phyloP scores from a whole-genome alignment of 2,113 vertebrate species.

The Neotoma lepida region DNA sequence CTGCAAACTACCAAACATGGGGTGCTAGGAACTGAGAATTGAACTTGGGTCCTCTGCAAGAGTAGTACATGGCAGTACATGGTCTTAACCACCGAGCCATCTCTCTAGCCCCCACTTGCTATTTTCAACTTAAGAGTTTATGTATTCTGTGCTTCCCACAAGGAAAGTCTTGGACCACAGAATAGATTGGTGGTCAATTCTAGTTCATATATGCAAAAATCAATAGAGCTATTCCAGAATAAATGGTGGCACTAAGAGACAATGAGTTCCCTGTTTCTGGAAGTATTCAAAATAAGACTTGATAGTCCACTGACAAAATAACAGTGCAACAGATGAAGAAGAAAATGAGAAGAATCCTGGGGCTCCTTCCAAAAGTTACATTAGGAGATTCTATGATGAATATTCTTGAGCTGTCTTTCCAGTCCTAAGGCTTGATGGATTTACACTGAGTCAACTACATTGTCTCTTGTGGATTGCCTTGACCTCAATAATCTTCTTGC shows the following conservation, averaged over 20 bases:
- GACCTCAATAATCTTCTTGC: background rate
- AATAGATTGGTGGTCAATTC: background rate
- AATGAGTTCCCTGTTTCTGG: constrained; percentile 17
- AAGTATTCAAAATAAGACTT: constrained; percentile 40
- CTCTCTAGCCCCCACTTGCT: background rate
- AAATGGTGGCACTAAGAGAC: background rate
- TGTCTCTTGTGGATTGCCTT: background rate
- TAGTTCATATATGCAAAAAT: constrained; percentile 37
- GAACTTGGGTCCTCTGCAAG: too few relatives aligned
- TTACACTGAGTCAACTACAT: constrained; percentile 34
- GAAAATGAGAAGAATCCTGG: constrained; percentile 43
- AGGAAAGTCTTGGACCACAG: background rate
- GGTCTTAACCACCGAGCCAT: background rate
- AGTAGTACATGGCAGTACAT: background rate
- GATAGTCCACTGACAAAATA: background rate
- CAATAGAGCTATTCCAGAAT: constrained; percentile 17
- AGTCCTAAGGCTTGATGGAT: background rate
- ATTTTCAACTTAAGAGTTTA: constrained; percentile 34
- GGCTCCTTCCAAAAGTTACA: constrained; percentile 7
- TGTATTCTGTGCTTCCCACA: constrained; percentile 19
- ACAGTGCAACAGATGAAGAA: background rate
- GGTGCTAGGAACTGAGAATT: background rate
- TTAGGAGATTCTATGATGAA: background rate
- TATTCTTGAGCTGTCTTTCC: constrained; percentile 22
- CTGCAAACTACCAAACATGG: background rate